Percentiles rank a stretch among this genome's conserved stretches.
Conservation (phyloP, 2,113 vertebrate genomes). For the Anoplopoma fimbria region DNA sequence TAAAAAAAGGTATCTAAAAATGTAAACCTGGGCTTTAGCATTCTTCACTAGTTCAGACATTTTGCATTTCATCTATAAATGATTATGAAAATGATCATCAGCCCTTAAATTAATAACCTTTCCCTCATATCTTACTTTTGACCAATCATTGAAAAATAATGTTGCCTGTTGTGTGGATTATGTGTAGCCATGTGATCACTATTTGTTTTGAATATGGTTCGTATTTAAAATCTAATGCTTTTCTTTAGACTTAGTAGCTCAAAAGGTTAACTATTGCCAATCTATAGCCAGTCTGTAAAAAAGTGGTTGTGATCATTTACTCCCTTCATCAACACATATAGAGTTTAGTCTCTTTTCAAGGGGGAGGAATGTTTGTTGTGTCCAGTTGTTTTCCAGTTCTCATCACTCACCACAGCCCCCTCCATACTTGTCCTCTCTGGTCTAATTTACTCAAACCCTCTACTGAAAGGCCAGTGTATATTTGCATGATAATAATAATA, state of each 20-base stretch:
- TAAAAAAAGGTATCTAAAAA: background rate
- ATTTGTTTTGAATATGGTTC: constrained; percentile 40
- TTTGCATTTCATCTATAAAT: background rate
- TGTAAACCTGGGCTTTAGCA: background rate
- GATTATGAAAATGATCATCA: background rate
- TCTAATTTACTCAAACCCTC: constrained; percentile 6
- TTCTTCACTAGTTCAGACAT: background rate
- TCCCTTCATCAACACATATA: constrained; percentile 72
- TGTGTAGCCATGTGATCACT: background rate
- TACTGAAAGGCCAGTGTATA: constrained; percentile 25
- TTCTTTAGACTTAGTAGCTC: constrained; percentile 42
- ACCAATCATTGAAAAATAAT: background rate
- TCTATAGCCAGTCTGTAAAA: constrained; percentile 51
- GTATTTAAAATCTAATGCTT: constrained; percentile 30
- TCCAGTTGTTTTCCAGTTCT: constrained; percentile 79
- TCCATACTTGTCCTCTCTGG: constrained; percentile 59
- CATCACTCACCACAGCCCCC: constrained; percentile 57
- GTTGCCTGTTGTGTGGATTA: background rate
- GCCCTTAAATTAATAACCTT: background rate
- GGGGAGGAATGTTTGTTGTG: constrained; percentile 76
- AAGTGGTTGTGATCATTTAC: constrained; percentile 56
- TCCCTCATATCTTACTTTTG: background rate
- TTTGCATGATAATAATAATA: background rate
- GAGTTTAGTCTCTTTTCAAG: constrained; percentile 62
- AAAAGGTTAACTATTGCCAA: constrained; percentile 63